Conservation (phyloP, 2,797 vertebrate species). For the Tiaroga cobitis region DNA sequence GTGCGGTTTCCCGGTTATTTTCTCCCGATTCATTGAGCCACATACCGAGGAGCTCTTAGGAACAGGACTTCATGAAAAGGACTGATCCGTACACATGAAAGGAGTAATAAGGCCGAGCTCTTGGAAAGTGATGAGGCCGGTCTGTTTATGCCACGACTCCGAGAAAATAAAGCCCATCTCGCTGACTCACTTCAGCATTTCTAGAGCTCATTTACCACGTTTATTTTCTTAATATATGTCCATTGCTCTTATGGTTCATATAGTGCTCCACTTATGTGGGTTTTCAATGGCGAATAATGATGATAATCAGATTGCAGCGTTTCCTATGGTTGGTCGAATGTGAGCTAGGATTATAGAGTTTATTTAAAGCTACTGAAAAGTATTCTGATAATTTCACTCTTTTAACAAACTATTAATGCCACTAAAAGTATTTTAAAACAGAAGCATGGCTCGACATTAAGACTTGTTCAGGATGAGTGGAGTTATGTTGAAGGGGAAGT, state of each 20-base stretch:
- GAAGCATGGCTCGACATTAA: too few species aligned
- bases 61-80: not conserved
- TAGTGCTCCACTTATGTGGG: not conserved
- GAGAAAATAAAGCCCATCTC: not conserved
- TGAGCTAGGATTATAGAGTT: too few species aligned
- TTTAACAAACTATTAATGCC: not conserved
- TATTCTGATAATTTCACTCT: not conserved
- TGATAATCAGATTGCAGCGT: too few species aligned
- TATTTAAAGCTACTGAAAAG: not conserved
- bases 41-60: not conserved
- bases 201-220: not conserved
- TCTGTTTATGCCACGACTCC: slow-evolving; percentile 16
- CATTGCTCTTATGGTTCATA: not conserved
- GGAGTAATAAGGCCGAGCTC: slow-evolving; percentile 9
- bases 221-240: not conserved
- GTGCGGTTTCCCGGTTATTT: not conserved
- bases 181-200: not conserved
- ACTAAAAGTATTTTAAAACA: not conserved
- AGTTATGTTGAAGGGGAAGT: too few species aligned
- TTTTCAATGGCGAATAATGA: not conserved
- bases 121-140: slow-evolving; percentile 17
- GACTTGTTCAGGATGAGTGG: not conserved
- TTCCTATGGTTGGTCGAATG: not conserved
- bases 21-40: not conserved
- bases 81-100: slow-evolving; percentile 10